Percentiles rank a stretch among this genome's conserved stretches.
These are phyloP conservation scores for Anhinga anhinga DNA, from an alignment of 2,113 vertebrate species.

Conservation along the genomic window DNA sequence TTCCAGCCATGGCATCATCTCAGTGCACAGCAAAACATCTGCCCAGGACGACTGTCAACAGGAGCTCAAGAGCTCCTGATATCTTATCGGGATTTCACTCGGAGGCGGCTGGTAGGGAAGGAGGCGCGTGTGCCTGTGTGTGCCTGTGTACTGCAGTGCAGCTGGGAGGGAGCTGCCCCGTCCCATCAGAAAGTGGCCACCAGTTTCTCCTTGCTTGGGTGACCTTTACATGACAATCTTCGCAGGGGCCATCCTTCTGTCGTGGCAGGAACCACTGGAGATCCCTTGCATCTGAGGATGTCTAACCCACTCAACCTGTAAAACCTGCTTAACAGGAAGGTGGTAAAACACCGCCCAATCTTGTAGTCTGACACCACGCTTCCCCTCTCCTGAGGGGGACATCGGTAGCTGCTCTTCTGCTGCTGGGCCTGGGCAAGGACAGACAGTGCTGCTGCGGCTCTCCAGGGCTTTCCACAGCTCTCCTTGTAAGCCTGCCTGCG, in stretches of 20 bases:
- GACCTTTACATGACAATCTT: neutral
- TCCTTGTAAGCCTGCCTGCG: neutral
- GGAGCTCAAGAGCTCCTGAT: neutral
- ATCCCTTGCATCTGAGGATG: neutral
- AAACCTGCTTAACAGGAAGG: neutral
- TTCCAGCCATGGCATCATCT: slow-evolving; percentile 4
- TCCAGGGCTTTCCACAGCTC: neutral
- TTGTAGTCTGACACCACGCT: neutral
- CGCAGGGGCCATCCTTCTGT: neutral
- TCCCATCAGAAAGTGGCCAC: neutral
- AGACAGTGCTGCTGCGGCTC: neutral
- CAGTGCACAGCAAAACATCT: neutral
- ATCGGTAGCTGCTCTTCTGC: neutral
- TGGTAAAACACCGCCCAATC: neutral
- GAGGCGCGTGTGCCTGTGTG: neutral
- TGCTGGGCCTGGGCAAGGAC: neutral
- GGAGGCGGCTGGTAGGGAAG: neutral
- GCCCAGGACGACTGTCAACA: neutral
- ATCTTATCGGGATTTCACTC: neutral
- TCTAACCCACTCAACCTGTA: slow-evolving; percentile 27
- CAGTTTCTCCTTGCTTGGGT: neutral
- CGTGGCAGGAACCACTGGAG: neutral
- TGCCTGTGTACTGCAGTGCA: rapidly evolving
- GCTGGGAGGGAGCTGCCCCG: neutral
- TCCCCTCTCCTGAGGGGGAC: neutral